Base-by-base conservation (phyloP, 2,113 vertebrate species). In the Otis tarda region DNA sequence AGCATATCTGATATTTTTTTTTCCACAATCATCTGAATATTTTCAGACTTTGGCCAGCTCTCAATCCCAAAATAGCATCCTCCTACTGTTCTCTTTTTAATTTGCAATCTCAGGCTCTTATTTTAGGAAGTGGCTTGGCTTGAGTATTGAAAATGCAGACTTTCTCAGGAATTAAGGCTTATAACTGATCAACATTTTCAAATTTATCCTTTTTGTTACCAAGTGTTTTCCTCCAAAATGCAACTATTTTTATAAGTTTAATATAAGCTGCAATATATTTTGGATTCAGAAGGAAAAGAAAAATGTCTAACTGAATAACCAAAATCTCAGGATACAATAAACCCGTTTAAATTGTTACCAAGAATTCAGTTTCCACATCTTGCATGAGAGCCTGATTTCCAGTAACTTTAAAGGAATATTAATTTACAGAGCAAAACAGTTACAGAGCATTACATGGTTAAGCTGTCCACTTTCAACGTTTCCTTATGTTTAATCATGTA, bases 341-440 rank as follows among this genome's bases (percentile, higher is more conserved):
- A 43, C 1, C 6, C 6, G 2, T 71, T 75, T 87, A 86, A 91
- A n/a, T 68, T 47, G 14, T 65, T 37, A 56, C 5, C 14, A 83
- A 41, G 8, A 53, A 60, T 60, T 64, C 28, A 18, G 4, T 77
- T 95, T 53, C 55, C 33, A 33, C 27, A 27, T 89, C 12, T 87
- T 0, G 0, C 8, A 47, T 52, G 8, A 52, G 2, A 78, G 7
- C 7, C 14, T 60, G 23, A 33, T 10, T 12, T 20, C 3, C 25
- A 45, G 1, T 35, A 69, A 53, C 6, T 56, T 85, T 53, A 60
- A 68, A 69, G 8, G 13, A 67, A 25, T n/a, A 56, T 69, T 86
- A 83, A 23, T 83, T 80, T 89, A 59, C 8, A 23, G 10, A 50
- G 15, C 22, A 7, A 57, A 79, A 63, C 3, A 50, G 8, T 64